Conservation (phyloP, 2,888 invertebrate genomes). For the Opisthograptis luteolata region DNA sequence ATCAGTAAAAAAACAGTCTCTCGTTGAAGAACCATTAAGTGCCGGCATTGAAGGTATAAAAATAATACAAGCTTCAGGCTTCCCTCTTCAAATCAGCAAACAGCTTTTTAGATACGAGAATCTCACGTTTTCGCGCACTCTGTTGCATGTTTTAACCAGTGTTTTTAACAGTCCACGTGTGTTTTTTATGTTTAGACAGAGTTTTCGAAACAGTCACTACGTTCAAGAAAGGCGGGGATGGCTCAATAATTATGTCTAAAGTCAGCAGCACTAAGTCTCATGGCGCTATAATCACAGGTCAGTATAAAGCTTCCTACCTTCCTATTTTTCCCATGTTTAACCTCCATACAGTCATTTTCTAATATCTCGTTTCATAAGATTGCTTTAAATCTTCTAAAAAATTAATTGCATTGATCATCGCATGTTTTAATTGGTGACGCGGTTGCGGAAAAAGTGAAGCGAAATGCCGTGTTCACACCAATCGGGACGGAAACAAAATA, state of each 20-base stretch:
- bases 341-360: conserved; percentile 40
- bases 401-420: conserved; percentile 54
- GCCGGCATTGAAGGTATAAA: conserved; percentile 81
- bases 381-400: conserved; percentile 42
- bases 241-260: conserved; percentile 80
- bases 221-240: conserved; percentile 78
- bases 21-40: conserved; percentile 74
- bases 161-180: conserved; percentile 78
- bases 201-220: conserved; percentile 83
- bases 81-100: conserved; percentile 62
- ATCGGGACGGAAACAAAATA: no score
- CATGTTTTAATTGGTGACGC: conserved; percentile 55
- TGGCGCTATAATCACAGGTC: conserved; percentile 87
- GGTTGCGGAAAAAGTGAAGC: no score
- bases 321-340: conserved; percentile 53
- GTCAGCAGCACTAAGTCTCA: conserved; percentile 86
- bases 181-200: conserved; percentile 83
- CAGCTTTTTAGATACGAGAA: conserved; percentile 71
- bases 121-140: conserved; percentile 60
- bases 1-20: conserved; percentile 71
- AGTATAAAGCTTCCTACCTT: conserved; percentile 74
- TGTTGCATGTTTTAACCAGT: conserved; percentile 78
- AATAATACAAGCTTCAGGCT: conserved; percentile 64
- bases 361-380: conserved; percentile 37
- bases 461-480: no score